Percentiles rank a stretch among this genome's conserved stretches.
Evolutionary conservation across 2,888 invertebrate genomes (phyloP).

Genomic region (Dasysyrphus albostriatus): DNA sequence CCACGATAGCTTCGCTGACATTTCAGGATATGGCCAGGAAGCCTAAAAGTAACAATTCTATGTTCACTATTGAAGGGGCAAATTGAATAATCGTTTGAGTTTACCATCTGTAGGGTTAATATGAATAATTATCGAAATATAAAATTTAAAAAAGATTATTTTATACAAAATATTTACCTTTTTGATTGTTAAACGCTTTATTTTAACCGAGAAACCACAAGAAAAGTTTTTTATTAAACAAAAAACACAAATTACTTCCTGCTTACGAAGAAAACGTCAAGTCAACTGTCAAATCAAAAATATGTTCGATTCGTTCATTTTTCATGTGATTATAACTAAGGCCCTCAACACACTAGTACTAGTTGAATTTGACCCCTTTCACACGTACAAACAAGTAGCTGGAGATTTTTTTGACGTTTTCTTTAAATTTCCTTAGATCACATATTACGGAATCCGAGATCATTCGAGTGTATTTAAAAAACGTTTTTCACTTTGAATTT

Average conservation of each 20-base stretch:
- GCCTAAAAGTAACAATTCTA: constrained; percentile 77
- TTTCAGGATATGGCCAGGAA: constrained; percentile 79
- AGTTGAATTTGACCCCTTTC: no score
- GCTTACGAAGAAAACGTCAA: neutral
- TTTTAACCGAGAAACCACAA: neutral
- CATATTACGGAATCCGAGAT: no score
- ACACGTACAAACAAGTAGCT: no score
- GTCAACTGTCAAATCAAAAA: neutral
- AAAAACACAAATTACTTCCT: no score
- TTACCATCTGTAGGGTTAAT: constrained; percentile 42
- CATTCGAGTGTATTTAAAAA: no score
- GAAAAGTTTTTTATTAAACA: neutral
- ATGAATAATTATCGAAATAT: neutral
- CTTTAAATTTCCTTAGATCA: no score
- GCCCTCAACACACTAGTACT: neutral
- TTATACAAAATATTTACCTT: neutral
- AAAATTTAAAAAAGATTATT: neutral
- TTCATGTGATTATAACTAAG: neutral
- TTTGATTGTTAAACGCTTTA: neutral
- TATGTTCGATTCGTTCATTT: neutral
- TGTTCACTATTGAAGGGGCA: constrained; percentile 79
- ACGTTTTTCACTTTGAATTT: no score
- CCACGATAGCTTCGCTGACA: constrained; percentile 78
- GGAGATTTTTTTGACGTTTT: no score
- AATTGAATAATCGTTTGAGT: constrained; percentile 70